Evolutionary conservation across 2,888 invertebrate genomes (phyloP).

Genomic region (Pseudococcus viburni): DNA sequence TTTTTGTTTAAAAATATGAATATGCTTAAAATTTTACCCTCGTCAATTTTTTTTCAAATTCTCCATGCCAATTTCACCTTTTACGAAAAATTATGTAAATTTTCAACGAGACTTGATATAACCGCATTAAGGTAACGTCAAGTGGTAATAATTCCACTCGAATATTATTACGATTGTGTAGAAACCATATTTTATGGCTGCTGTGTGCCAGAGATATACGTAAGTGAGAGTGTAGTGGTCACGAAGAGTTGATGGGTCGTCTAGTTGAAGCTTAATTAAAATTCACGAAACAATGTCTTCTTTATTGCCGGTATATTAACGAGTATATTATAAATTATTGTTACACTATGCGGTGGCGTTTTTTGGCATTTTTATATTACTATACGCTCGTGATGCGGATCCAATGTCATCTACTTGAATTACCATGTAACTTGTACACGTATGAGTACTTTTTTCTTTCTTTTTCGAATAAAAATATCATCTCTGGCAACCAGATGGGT

Average conservation of each 20-base stretch:
- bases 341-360: conserved; percentile 43
- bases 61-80: too few relatives aligned
- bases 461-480: conserved; percentile 7
- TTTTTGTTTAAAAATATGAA: too few relatives aligned
- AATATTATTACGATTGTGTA: neutral
- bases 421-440: neutral
- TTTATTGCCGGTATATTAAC: conserved; percentile 50
- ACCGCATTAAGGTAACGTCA: neutral
- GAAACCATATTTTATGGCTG: neutral
- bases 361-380: conserved; percentile 36
- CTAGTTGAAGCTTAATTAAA: conserved; percentile 42
- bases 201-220: neutral
- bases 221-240: neutral
- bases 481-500: conserved; percentile 1
- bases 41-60: too few relatives aligned
- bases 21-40: too few relatives aligned
- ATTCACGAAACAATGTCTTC: conserved; percentile 53
- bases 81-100: too few relatives aligned
- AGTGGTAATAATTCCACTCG: neutral
- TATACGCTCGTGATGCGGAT: conserved; percentile 5
- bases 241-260: conserved; percentile 32
- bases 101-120: too few relatives aligned
- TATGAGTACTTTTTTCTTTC: neutral
- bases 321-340: conserved; percentile 48
- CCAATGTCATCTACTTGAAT: neutral